Evolutionary conservation across 2,113 vertebrate species (phyloP).

Genomic region (Aepyceros melampus): DNA sequence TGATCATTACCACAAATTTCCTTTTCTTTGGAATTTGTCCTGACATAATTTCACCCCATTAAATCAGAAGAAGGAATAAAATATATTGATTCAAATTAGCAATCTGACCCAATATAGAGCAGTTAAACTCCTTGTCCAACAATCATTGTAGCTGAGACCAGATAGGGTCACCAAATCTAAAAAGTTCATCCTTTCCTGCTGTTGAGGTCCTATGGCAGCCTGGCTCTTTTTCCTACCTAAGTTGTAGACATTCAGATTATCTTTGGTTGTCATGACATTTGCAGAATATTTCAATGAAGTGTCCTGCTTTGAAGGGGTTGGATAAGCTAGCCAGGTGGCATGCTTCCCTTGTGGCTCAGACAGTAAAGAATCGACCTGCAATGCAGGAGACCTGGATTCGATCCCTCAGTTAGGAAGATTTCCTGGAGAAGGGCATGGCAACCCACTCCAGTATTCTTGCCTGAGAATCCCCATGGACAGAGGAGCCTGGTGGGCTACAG

Average conservation of each 20-base stretch:
- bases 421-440: neutral
- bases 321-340: neutral
- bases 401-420: fast-evolving
- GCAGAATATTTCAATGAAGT: neutral
- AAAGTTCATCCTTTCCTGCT: neutral
- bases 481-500: too few relatives aligned
- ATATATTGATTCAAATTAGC: neutral
- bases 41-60: neutral
- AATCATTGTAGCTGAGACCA: neutral
- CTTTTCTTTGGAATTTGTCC: neutral
- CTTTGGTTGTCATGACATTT: neutral
- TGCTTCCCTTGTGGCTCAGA: neutral
- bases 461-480: too few relatives aligned
- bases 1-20: neutral
- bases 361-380: neutral
- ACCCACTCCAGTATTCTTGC: neutral
- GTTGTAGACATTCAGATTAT: neutral
- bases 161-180: neutral
- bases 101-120: neutral
- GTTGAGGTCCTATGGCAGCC: neutral
- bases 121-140: neutral
- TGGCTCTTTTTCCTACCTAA: neutral
- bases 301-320: fast-evolving
- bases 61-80: neutral
- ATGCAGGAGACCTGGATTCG: neutral